A percentile compares a stretch with the other conserved stretches of the same genome.
These are phyloP conservation scores for Scleropages formosus DNA, from an alignment of 2,797 vertebrate species.

Conservation along the genomic window DNA sequence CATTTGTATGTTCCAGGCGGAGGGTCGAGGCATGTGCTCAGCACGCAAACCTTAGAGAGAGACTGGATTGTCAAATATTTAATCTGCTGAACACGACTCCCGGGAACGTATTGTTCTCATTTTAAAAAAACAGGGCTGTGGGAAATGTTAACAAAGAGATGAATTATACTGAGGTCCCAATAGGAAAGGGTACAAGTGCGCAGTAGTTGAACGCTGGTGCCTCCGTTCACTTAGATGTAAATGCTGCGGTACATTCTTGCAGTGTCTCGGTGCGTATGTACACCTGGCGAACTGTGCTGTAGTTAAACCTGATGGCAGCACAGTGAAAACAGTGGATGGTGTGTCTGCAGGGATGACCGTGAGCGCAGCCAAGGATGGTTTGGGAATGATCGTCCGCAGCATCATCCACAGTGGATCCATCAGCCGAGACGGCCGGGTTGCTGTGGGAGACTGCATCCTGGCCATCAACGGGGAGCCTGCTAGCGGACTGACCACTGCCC, in stretches of 20 bases:
- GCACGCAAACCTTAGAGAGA: background rate
- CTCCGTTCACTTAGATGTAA: background rate
- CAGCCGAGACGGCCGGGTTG: conserved; percentile 86
- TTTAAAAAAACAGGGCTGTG: background rate
- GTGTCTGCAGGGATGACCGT: conserved; percentile 87
- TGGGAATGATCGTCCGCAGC: conserved; percentile 91
- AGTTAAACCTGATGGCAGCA: too few relatives aligned
- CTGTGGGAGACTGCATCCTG: conserved; percentile 88
- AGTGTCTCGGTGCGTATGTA: conserved; percentile 23
- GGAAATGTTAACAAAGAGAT: conserved; percentile 9
- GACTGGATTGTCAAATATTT: conserved; percentile 14
- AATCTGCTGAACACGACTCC: conserved; percentile 1
- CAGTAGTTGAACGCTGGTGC: conserved; percentile 7
- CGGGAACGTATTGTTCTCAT: background rate
- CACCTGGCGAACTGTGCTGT: background rate
- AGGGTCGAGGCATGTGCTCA: background rate
- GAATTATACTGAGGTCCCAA: background rate
- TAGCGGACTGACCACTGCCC: conserved; percentile 80
- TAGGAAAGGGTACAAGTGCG: too few relatives aligned
- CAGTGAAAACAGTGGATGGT: too few relatives aligned
- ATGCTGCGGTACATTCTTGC: too few relatives aligned
- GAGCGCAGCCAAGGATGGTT: conserved; percentile 84
- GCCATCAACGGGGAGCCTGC: conserved; percentile 89
- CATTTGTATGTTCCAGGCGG: background rate
- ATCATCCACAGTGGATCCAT: conserved; percentile 92